phyloP scores from a whole-genome alignment of 1,140 invertebrate species.

The Drosophila tsacasi region DNA sequence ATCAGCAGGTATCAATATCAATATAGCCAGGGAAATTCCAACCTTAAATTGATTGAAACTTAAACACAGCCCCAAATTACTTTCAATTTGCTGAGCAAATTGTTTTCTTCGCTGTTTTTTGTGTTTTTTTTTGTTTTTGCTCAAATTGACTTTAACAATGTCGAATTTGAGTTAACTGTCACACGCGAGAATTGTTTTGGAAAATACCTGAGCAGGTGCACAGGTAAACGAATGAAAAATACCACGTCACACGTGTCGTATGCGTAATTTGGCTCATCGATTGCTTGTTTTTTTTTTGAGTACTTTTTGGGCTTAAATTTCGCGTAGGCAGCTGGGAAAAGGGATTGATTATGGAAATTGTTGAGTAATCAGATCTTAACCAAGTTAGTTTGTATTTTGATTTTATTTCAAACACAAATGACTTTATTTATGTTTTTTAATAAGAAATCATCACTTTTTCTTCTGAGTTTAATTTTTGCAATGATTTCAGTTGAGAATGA shows the following conservation, averaged over 20 bases:
- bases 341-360: slow-evolving; percentile 39
- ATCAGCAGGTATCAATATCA: neutral
- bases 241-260: slow-evolving; percentile 68
- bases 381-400: neutral
- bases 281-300: slow-evolving; percentile 26
- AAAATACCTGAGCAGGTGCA: slow-evolving; percentile 34
- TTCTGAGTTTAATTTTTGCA: neutral
- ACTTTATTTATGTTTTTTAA: neutral
- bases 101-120: slow-evolving; percentile 60
- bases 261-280: slow-evolving; percentile 78
- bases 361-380: slow-evolving; percentile 1
- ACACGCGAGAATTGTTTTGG: slow-evolving; percentile 38
- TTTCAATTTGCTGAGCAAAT: slow-evolving; percentile 70
- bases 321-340: slow-evolving; percentile 5
- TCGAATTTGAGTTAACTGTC: slow-evolving; percentile 55
- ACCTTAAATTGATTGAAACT: slow-evolving; percentile 61
- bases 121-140: slow-evolving; percentile 20
- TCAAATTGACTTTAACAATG: slow-evolving; percentile 54
- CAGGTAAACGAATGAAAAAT: slow-evolving; percentile 27
- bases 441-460: neutral
- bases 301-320: slow-evolving; percentile 9
- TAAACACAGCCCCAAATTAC: slow-evolving; percentile 57
- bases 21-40: neutral
- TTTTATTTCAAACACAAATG: neutral
- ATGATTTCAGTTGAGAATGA: neutral